Base-by-base conservation (phyloP, 2,113 vertebrate genomes). In the Psophia crepitans region DNA sequence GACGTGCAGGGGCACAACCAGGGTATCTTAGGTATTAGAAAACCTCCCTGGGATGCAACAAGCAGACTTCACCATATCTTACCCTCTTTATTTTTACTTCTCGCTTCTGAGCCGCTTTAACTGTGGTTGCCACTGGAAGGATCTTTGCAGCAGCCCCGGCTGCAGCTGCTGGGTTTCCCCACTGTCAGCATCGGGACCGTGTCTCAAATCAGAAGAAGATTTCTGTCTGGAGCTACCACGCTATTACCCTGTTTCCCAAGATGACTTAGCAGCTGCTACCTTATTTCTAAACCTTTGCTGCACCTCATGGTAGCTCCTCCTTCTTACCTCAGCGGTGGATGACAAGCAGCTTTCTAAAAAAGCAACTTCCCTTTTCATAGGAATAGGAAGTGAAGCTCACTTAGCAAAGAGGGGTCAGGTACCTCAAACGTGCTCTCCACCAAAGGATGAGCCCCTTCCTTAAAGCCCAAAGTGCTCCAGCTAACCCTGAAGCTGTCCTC, bases 311-410 rank as follows among this genome's bases (percentile, higher is more conserved):
- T 60, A 35, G 58, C 90, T 88, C 44, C 73, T 95, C 86, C 87
- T 91, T 89, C 69, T 74, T 61, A 79, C 91, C 86, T 57, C 86
- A 37, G 92, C 0, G 0, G 68, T 53, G 64, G 56, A 32, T 13
- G 48, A 49, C 33, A 68, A 75, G 84, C 82, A 56, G 51, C 49
- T 74, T 58, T 95, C 91, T 96, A 28, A 96, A 96, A 92, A 54
- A 77, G 41, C 77, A 87, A 94, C 94, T 97, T 97, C 96, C 70
- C 75, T 95, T 96, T 97, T 96, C 33, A 4, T 10, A 56, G 81
- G 87, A 87, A 35, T 94, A 77, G 87, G 91, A 97, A 96, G 74
- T 95, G 89, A 96, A 87, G 80, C 63, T 96, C 2, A 0, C 39
- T 73, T 41, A 84, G 70, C 78, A 73, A 73, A 92, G 84, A 77